These are phyloP conservation scores for Poecilia picta DNA, from an alignment of 2,797 vertebrate species.

Conservation along the genomic window DNA sequence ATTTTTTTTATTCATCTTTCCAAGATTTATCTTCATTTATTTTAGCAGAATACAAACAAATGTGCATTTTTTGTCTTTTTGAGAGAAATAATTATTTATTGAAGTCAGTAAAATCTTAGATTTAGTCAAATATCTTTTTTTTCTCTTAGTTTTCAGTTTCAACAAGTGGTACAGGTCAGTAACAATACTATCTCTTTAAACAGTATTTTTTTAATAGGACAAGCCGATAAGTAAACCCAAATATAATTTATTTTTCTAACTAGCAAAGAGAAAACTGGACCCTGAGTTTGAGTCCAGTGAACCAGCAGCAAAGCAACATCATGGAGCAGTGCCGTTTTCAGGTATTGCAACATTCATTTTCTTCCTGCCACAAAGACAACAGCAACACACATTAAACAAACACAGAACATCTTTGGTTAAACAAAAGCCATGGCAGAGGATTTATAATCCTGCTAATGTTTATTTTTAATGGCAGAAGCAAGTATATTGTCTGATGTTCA, in stretches of 20 bases:
- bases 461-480: background rate
- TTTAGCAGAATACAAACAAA: background rate
- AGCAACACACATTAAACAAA: background rate
- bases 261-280: constrained; percentile 8
- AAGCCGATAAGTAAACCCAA: background rate
- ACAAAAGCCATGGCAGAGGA: background rate
- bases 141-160: constrained; percentile 18
- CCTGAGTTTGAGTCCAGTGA: background rate
- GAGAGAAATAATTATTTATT: background rate
- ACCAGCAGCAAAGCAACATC: background rate
- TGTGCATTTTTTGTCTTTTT: background rate
- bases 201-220: background rate
- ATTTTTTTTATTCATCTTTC: background rate
- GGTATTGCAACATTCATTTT: constrained; percentile 7
- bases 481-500: background rate
- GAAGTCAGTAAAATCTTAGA: background rate
- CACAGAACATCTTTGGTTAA: background rate
- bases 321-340: background rate
- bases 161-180: constrained; percentile 15
- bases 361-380: background rate
- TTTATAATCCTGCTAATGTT: background rate
- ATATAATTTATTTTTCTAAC: background rate
- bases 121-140: background rate
- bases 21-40: background rate
- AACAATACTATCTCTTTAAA: background rate